These are phyloP conservation scores for Mycteria americana DNA, from an alignment of 2,797 vertebrate species.

Conservation along the genomic window DNA sequence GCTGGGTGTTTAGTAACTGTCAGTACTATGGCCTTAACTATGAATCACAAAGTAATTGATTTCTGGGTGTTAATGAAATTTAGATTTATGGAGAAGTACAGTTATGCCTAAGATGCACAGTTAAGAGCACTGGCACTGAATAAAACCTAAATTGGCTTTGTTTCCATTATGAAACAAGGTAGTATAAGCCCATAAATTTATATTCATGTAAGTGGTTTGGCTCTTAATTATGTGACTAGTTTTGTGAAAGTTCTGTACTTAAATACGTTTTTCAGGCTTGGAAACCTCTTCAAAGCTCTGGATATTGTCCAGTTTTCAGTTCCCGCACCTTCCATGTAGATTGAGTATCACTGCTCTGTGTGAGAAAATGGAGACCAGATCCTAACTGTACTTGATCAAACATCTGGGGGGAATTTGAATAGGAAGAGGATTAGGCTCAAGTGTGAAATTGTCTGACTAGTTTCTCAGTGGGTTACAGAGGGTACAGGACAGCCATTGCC, in stretches of 20 bases:
- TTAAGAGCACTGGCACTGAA: background rate
- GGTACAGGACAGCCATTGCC: background rate
- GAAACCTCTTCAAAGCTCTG: background rate
- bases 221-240: background rate
- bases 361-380: background rate
- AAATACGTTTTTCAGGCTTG: background rate
- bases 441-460: background rate
- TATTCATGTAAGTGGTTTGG: background rate
- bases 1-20: background rate
- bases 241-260: background rate
- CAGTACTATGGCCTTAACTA: background rate
- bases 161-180: slow-evolving; percentile 3
- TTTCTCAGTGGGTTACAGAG: background rate
- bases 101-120: background rate
- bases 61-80: slow-evolving; percentile 11
- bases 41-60: slow-evolving; percentile 48
- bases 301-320: background rate
- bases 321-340: background rate
- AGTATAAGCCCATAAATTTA: background rate
- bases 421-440: background rate
- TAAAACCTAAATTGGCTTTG: background rate
- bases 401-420: background rate
- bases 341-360: background rate
- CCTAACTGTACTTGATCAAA: background rate
- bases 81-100: slow-evolving; percentile 12